Percentiles rank a stretch among this genome's conserved stretches.
Evolutionary conservation across 2,888 invertebrate species (phyloP).

Genomic region (Toxonevra muliebris): DNA sequence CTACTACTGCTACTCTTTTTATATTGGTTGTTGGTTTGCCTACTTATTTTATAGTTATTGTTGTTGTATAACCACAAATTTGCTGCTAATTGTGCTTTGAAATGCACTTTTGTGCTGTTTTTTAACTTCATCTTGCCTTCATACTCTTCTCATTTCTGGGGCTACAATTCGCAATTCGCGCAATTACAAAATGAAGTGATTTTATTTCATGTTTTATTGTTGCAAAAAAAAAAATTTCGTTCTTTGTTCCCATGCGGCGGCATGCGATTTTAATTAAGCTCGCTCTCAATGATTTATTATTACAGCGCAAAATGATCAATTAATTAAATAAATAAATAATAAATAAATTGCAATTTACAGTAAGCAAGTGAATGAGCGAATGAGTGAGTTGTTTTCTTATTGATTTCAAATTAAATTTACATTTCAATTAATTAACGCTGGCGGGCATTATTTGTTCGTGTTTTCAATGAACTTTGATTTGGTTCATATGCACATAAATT

Average conservation of each 20-base stretch:
- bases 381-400: slow-evolving; percentile 1
- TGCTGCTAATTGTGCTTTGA: slow-evolving; percentile 17
- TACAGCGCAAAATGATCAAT: too few species aligned
- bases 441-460: too few species aligned
- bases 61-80: too few species aligned
- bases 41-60: background rate
- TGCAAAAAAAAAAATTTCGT: too few species aligned
- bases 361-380: background rate
- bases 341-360: background rate
- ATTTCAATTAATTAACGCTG: too few species aligned
- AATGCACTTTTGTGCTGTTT: slow-evolving; percentile 7
- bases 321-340: too few species aligned
- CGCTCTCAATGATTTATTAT: too few species aligned
- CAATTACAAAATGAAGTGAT: too few species aligned
- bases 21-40: background rate
- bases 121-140: background rate
- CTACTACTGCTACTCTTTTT: slow-evolving; percentile 1
- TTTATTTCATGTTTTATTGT: too few species aligned
- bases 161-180: background rate
- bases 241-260: too few species aligned
- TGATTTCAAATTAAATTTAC: background rate
- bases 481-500: slow-evolving; percentile 1
- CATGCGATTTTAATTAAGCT: too few species aligned
- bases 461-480: too few species aligned
- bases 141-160: background rate